phyloP scores from a whole-genome alignment of 2,797 vertebrate species.

The Peromyscus nudipes region DNA sequence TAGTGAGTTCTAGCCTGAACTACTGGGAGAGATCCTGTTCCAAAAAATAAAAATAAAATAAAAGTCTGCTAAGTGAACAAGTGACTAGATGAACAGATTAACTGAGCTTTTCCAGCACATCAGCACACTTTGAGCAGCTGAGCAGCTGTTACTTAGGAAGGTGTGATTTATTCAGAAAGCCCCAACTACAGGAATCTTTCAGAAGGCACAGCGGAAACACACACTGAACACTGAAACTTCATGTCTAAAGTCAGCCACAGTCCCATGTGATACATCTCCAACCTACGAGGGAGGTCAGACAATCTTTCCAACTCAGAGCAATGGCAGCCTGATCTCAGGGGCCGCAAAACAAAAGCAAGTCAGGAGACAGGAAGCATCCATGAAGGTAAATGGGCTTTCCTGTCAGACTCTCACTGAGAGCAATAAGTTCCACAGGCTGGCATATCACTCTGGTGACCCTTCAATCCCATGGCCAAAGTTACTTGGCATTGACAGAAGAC shows the following conservation, averaged over 20 bases:
- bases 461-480: neutral
- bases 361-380: neutral
- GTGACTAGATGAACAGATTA: neutral
- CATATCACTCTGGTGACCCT: neutral
- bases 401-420: neutral
- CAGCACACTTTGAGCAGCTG: neutral
- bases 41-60: neutral
- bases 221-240: neutral
- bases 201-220: neutral
- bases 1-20: neutral
- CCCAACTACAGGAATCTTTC: neutral
- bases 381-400: neutral
- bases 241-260: no score
- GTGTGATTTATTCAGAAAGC: neutral
- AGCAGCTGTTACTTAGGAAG: neutral
- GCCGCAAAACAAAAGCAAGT: neutral
- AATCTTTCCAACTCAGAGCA: neutral
- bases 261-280: neutral
- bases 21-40: neutral
- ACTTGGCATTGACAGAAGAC: neutral
- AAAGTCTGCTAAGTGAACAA: neutral
- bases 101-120: neutral
- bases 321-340: neutral
- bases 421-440: neutral
- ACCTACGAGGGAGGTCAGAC: neutral